phyloP scores from a whole-genome alignment of 2,797 vertebrate genomes.

The Silurus lanzhouensis region DNA sequence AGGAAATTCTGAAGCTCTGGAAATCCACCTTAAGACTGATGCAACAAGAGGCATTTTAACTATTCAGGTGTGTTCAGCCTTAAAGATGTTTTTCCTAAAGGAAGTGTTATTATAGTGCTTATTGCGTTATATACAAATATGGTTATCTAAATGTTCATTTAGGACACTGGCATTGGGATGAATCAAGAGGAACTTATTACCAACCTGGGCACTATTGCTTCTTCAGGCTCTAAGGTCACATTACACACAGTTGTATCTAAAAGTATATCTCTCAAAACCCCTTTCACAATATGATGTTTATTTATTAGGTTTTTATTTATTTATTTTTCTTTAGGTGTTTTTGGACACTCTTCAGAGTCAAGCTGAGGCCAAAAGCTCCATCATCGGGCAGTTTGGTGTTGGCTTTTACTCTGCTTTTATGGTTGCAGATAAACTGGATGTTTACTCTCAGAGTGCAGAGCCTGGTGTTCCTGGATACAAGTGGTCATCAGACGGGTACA shows the following conservation, averaged over 20 bases:
- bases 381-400: conserved; percentile 98
- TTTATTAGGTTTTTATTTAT: not conserved
- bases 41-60: conserved; percentile 83
- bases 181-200: conserved; percentile 87
- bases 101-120: not conserved
- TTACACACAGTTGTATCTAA: not conserved
- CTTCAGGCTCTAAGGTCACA: conserved; percentile 91
- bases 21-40: conserved; percentile 92
- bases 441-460: conserved; percentile 82
- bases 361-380: conserved; percentile 85
- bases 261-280: not conserved
- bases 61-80: conserved; percentile 84
- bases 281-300: not conserved
- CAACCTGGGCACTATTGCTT: conserved; percentile 92
- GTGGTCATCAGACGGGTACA: conserved; percentile 96
- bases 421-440: conserved; percentile 91
- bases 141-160: conserved; percentile 22
- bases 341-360: conserved; percentile 88
- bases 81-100: not conserved
- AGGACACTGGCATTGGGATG: conserved; percentile 98
- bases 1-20: conserved; percentile 81
- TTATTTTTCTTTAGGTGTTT: conserved; percentile 79
- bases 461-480: conserved; percentile 78
- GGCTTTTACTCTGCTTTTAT: conserved; percentile 98
- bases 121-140: not conserved